Conservation (phyloP, 2,113 vertebrate genomes). For the Limanda limanda region DNA sequence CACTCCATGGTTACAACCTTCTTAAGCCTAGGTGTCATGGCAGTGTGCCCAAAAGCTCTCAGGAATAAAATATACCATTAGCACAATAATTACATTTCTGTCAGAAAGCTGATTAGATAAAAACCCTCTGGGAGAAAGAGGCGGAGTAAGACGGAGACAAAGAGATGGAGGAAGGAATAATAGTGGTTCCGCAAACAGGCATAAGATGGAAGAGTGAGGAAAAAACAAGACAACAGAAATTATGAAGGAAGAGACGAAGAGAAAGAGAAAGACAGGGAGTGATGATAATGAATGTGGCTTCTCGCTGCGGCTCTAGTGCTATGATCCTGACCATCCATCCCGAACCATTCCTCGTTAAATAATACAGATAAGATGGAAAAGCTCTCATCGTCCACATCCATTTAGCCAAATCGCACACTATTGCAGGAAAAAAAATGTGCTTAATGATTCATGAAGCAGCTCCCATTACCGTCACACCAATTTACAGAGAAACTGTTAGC, state of each 20-base stretch:
- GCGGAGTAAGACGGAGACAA: slow-evolving; percentile 23
- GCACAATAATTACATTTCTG: slow-evolving; percentile 56
- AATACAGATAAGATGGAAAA: slow-evolving; percentile 64
- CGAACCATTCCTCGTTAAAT: slow-evolving; percentile 48
- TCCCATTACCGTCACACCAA: slow-evolving; percentile 51
- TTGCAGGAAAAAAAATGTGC: slow-evolving; percentile 49
- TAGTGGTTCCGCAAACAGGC: slow-evolving; percentile 11
- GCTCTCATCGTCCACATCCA: slow-evolving; percentile 56
- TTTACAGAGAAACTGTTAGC: slow-evolving; percentile 7
- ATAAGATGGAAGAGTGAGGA: slow-evolving; percentile 11
- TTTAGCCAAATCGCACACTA: slow-evolving; percentile 60
- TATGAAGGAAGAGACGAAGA: slow-evolving; percentile 21
- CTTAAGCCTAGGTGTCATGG: slow-evolving; percentile 7
- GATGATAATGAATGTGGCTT: slow-evolving; percentile 41
- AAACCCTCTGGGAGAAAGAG: slow-evolving; percentile 40
- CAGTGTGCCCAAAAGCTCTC: slow-evolving; percentile 26
- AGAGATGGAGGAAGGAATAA: slow-evolving; percentile 25
- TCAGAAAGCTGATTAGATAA: slow-evolving; percentile 55
- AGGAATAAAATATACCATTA: slow-evolving; percentile 50
- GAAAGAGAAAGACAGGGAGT: slow-evolving; percentile 11
- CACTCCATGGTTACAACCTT: not conserved
- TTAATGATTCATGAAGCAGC: slow-evolving; percentile 72
- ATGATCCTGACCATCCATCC: slow-evolving; percentile 40
- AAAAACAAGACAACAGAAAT: slow-evolving; percentile 36
- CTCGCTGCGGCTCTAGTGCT: not conserved